Percentiles rank a stretch among this genome's conserved stretches.
Conservation (phyloP, 1,140 invertebrate species). For the Drosophila equinoxialis region DNA sequence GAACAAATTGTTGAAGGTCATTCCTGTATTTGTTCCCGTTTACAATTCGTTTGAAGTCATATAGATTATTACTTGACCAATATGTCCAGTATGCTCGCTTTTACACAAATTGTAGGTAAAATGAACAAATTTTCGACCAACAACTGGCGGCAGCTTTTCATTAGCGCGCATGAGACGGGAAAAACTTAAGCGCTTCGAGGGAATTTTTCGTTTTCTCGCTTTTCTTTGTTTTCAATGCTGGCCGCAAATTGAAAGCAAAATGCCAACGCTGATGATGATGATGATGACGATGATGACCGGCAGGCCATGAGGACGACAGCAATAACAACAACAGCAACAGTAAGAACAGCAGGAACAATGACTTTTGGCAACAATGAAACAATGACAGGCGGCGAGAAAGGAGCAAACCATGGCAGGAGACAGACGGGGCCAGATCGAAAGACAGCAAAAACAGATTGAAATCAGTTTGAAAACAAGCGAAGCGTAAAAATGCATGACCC, state of each 20-base stretch:
- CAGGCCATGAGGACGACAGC: slow-evolving; percentile 31
- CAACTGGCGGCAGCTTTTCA: slow-evolving; percentile 42
- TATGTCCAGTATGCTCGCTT: neutral
- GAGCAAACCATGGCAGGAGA: neutral
- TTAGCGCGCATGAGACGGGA: slow-evolving; percentile 47
- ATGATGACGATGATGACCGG: slow-evolving; percentile 34
- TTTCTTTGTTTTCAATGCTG: slow-evolving; percentile 54
- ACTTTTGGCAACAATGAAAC: slow-evolving; percentile 71
- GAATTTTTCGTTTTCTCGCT: slow-evolving; percentile 20
- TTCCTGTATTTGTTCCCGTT: too few relatives aligned
- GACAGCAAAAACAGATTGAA: slow-evolving; percentile 74
- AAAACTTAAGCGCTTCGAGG: slow-evolving; percentile 39
- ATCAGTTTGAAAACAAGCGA: slow-evolving; percentile 73
- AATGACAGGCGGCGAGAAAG: slow-evolving; percentile 28
- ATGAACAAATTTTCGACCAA: neutral
- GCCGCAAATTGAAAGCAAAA: slow-evolving; percentile 70
- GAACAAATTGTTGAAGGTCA: too few relatives aligned
- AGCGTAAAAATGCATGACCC: slow-evolving; percentile 68
- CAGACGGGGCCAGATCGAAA: slow-evolving; percentile 51
- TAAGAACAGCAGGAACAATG: slow-evolving; percentile 25
- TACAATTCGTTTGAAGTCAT: neutral
- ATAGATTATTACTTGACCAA: neutral
- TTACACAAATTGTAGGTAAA: neutral
- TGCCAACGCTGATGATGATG: slow-evolving; percentile 43
- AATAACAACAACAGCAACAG: slow-evolving; percentile 23